Evolutionary conservation across 2,888 invertebrate genomes (phyloP).

Genomic region (Podotricha telesiphe): DNA sequence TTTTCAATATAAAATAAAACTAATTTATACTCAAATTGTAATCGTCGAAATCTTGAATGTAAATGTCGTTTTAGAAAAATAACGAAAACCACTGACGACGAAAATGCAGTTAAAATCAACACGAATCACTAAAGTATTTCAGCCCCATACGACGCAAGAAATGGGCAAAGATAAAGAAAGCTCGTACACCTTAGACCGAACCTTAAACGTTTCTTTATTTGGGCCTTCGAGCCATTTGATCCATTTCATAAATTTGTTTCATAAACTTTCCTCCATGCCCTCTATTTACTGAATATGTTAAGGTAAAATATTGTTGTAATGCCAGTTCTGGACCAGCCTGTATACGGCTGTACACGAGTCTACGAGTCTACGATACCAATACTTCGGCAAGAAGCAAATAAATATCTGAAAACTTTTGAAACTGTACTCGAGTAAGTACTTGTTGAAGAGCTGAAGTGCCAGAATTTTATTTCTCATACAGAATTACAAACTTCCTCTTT

Average conservation of each 20-base stretch:
- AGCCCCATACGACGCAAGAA: background rate
- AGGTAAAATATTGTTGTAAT: conserved; percentile 56
- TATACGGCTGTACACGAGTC: too few relatives aligned
- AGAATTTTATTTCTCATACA: conserved; percentile 7
- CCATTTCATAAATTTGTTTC: conserved; percentile 74
- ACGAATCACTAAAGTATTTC: too few relatives aligned
- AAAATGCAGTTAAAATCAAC: too few relatives aligned
- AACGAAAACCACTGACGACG: too few relatives aligned
- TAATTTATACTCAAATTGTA: too few relatives aligned
- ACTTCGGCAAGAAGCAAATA: background rate
- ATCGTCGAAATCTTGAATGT: too few relatives aligned
- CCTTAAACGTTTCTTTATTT: conserved; percentile 49
- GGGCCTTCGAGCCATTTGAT: conserved; percentile 58
- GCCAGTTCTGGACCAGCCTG: conserved; percentile 33
- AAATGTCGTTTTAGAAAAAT: too few relatives aligned
- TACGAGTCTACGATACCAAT: background rate
- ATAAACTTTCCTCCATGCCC: conserved; percentile 59
- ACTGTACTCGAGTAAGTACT: background rate
- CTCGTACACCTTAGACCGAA: conserved; percentile 30
- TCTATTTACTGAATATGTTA: conserved; percentile 56
- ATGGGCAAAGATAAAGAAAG: background rate
- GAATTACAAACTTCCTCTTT: conserved; percentile 11
- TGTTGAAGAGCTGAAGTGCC: conserved; percentile 2
- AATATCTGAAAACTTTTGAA: conserved; percentile 13
- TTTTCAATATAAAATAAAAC: too few relatives aligned